phyloP scores from a whole-genome alignment of 2,113 vertebrate species.

The Oncorhynchus mykiss region DNA sequence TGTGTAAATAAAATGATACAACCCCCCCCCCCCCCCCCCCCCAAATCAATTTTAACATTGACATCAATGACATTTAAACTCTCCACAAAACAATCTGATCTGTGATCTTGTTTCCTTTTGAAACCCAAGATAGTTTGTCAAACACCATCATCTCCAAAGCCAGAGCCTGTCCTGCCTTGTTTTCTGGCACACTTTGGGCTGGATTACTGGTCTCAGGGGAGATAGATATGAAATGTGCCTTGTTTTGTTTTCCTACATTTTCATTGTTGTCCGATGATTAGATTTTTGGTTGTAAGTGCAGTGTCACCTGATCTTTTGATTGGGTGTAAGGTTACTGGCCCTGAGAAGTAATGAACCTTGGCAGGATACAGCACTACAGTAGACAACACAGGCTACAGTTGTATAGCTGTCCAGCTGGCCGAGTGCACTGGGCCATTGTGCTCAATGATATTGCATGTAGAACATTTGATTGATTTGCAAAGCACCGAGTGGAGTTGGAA shows the following conservation, averaged over 20 bases:
- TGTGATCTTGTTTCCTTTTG: no score
- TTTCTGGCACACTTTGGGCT: neutral
- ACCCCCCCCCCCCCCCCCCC: no score
- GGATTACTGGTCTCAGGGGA: neutral
- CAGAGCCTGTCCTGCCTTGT: no score
- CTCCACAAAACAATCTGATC: no score
- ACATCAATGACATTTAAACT: no score
- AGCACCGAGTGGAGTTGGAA: constrained; percentile 10
- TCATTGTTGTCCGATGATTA: constrained; percentile 62
- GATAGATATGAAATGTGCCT: constrained; percentile 65
- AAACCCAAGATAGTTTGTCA: no score
- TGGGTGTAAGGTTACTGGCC: constrained; percentile 46
- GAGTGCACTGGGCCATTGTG: constrained; percentile 23
- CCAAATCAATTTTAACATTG: no score
- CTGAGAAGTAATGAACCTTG: constrained; percentile 35
- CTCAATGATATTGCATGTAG: constrained; percentile 15
- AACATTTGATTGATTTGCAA: constrained; percentile 22
- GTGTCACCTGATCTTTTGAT: constrained; percentile 55
- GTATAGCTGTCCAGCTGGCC: constrained; percentile 19
- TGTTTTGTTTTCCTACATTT: constrained; percentile 62
- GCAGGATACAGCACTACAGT: constrained; percentile 26
- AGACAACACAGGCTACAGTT: constrained; percentile 31
- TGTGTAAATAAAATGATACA: no score
- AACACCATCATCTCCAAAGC: no score
- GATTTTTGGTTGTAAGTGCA: constrained; percentile 60